Evolutionary conservation across 2,888 invertebrate genomes (phyloP).

Genomic region (Parthenolecanium corni): DNA sequence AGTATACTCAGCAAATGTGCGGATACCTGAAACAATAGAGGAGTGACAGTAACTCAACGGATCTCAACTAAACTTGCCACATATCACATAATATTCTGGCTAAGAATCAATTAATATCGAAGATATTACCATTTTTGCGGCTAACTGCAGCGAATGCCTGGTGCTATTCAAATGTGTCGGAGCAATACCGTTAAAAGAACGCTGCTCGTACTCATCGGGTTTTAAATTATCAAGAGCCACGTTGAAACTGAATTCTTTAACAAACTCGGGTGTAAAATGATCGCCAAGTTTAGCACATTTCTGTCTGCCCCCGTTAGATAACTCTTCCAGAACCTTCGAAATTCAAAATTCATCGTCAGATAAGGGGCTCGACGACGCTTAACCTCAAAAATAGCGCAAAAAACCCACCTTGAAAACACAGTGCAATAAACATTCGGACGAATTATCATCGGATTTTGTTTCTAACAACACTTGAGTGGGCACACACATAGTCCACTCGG

Average conservation of each 20-base stretch:
- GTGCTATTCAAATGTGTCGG: constrained; percentile 35
- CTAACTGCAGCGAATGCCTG: constrained; percentile 45
- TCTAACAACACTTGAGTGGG: constrained; percentile 36
- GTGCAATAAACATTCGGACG: constrained; percentile 25
- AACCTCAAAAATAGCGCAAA: not conserved
- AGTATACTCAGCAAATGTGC: constrained; percentile 83
- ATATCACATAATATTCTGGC: no score
- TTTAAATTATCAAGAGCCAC: constrained; percentile 55
- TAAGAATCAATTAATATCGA: no score
- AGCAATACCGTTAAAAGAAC: constrained; percentile 25
- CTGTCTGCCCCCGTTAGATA: constrained; percentile 47
- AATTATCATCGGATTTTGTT: constrained; percentile 18
- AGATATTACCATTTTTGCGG: constrained; percentile 46
- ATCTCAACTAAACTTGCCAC: not conserved
- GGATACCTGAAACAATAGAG: constrained; percentile 46
- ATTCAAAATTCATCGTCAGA: not conserved
- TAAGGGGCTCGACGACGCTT: no score
- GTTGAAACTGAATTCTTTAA: constrained; percentile 62
- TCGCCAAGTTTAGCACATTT: constrained; percentile 39
- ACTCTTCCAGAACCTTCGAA: constrained; percentile 47
- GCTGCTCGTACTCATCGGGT: constrained; percentile 32
- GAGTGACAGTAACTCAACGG: not conserved
- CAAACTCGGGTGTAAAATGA: constrained; percentile 42
- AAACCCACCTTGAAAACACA: constrained; percentile 30
- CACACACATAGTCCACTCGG: constrained; percentile 86